Evolutionary conservation across 2,888 invertebrate genomes (phyloP).

Genomic region (Himalopsyche anomala): DNA sequence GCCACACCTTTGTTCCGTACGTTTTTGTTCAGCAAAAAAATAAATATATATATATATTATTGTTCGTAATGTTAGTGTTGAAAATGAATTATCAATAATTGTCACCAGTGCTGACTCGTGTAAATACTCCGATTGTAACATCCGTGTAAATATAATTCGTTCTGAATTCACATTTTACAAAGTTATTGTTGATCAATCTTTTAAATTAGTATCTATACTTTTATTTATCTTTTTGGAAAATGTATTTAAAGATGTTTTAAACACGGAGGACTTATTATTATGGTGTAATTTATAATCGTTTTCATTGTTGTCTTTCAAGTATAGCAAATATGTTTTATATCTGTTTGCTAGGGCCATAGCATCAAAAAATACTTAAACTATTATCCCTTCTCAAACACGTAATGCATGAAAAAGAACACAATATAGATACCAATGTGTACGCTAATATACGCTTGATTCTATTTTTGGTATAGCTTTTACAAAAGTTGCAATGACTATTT

Average conservation of each 20-base stretch:
- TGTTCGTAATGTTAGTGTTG: constrained; percentile 17
- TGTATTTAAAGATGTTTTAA: background rate
- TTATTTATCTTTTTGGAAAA: background rate
- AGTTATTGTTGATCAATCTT: background rate
- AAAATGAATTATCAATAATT: background rate
- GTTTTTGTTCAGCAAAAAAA: constrained; percentile 17
- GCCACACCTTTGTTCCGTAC: background rate
- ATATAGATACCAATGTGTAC: too few relatives aligned
- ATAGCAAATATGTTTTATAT: too few relatives aligned
- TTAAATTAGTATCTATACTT: background rate
- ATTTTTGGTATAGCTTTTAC: too few relatives aligned
- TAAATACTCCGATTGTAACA: constrained; percentile 2
- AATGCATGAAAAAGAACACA: too few relatives aligned
- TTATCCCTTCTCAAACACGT: too few relatives aligned
- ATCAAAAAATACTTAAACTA: too few relatives aligned
- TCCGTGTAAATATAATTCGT: constrained; percentile 14
- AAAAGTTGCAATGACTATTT: too few relatives aligned
- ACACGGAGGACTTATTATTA: background rate
- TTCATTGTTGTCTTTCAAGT: too few relatives aligned
- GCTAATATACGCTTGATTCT: too few relatives aligned
- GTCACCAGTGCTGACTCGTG: background rate
- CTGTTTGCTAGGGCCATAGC: too few relatives aligned
- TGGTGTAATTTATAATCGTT: too few relatives aligned
- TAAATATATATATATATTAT: constrained; percentile 14
- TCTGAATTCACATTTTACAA: background rate